Evolutionary conservation across 2,888 invertebrate genomes (phyloP).

Genomic region (Ophraella communa): DNA sequence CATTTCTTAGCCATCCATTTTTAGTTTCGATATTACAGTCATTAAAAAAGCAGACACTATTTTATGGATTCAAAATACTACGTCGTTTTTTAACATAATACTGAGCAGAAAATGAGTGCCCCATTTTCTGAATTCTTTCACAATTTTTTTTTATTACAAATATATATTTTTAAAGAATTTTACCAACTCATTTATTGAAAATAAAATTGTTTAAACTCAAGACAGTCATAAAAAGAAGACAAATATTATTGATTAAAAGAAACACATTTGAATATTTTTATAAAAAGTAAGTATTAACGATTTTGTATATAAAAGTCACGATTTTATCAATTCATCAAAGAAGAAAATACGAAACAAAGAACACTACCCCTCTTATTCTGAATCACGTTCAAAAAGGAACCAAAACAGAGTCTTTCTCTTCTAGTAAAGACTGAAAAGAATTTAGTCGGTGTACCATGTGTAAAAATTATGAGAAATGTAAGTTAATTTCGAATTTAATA

Average conservation of each 20-base stretch:
- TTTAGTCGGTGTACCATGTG: constrained; percentile 4
- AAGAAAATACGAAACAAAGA: constrained; percentile 34
- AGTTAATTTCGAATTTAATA: too few species aligned
- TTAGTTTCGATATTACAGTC: too few species aligned
- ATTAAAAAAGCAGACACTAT: too few species aligned
- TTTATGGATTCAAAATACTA: too few species aligned
- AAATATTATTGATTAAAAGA: constrained; percentile 16
- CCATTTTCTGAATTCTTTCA: too few species aligned
- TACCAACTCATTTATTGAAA: neutral
- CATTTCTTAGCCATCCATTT: too few species aligned
- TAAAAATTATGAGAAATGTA: neutral
- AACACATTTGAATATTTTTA: neutral
- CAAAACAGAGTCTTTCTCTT: constrained; percentile 11
- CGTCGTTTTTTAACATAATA: too few species aligned
- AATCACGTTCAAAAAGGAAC: constrained; percentile 30
- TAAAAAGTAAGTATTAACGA: constrained; percentile 27
- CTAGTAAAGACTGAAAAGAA: neutral
- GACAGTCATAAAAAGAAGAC: neutral
- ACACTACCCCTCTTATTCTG: constrained; percentile 27
- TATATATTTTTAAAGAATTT: too few species aligned
- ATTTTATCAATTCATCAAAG: constrained; percentile 36
- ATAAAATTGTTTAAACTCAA: neutral
- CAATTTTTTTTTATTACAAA: too few species aligned
- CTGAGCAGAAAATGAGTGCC: too few species aligned
- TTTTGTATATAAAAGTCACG: constrained; percentile 27